Conservation (phyloP, 2,113 vertebrate genomes). For the Chionodraco myersi region DNA sequence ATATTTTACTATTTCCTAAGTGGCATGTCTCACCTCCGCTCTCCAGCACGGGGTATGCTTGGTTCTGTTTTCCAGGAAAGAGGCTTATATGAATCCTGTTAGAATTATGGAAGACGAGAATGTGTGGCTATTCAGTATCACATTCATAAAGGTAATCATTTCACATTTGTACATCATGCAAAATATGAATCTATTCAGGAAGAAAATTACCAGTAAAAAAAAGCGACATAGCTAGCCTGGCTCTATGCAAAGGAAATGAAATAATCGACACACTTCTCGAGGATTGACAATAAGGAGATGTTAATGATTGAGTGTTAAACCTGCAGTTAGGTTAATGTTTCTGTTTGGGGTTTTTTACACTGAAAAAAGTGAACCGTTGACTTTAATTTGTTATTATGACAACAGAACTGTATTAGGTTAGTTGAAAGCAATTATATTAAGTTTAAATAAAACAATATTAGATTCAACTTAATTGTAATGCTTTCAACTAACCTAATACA, state of each 20-base stretch:
- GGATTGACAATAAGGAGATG: background rate
- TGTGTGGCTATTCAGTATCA: background rate
- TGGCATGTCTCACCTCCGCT: conserved; percentile 73
- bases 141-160: background rate
- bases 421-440: too few relatives aligned
- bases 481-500: too few relatives aligned
- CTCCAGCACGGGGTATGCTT: background rate
- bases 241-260: background rate
- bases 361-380: too few relatives aligned
- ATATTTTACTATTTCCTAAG: background rate
- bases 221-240: background rate
- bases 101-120: background rate
- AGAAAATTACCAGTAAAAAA: background rate
- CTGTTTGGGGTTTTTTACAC: background rate
- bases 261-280: background rate
- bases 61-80: conserved; percentile 60
- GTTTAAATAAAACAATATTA: too few relatives aligned
- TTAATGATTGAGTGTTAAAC: background rate
- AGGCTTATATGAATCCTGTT: conserved; percentile 71
- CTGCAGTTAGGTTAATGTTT: background rate
- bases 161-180: background rate
- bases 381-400: too few relatives aligned
- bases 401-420: too few relatives aligned
- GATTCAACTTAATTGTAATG: too few relatives aligned
- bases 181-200: background rate